Evolutionary conservation across 2,113 vertebrate genomes (phyloP).

Genomic region (Pluvialis apricaria): DNA sequence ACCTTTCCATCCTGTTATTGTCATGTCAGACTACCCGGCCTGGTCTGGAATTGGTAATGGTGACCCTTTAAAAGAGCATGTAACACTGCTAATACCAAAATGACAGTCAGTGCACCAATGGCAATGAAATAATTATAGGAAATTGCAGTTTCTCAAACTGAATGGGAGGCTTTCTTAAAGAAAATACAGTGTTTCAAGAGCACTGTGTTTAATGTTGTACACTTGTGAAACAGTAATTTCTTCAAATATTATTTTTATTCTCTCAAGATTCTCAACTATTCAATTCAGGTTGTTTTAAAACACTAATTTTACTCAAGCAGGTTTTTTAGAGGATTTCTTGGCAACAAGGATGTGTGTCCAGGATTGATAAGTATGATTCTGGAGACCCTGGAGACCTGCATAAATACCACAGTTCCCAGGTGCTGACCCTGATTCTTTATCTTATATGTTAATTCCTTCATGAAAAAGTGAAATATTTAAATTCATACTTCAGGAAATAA

Average conservation of each 20-base stretch:
- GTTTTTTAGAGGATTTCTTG: background rate
- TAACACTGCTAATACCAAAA: background rate
- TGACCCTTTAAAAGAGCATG: background rate
- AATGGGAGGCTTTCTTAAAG: background rate
- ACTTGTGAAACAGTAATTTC: background rate
- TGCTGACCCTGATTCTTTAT: background rate
- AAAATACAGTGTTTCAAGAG: background rate
- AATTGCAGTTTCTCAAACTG: background rate
- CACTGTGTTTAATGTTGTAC: background rate
- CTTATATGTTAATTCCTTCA: constrained; percentile 10
- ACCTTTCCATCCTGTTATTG: background rate
- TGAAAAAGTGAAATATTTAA: constrained; percentile 15
- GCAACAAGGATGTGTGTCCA: background rate
- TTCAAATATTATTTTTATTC: background rate
- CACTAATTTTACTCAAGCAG: background rate
- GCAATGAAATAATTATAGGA: background rate
- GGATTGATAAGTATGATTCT: background rate
- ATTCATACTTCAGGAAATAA: constrained; percentile 1
- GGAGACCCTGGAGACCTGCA: background rate
- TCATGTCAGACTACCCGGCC: background rate
- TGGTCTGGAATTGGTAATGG: background rate
- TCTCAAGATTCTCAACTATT: background rate
- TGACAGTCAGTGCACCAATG: background rate
- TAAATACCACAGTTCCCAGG: background rate
- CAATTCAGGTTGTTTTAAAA: background rate